These are phyloP conservation scores for Pluvialis apricaria DNA, from an alignment of 2,113 vertebrate genomes.

Conservation along the genomic window DNA sequence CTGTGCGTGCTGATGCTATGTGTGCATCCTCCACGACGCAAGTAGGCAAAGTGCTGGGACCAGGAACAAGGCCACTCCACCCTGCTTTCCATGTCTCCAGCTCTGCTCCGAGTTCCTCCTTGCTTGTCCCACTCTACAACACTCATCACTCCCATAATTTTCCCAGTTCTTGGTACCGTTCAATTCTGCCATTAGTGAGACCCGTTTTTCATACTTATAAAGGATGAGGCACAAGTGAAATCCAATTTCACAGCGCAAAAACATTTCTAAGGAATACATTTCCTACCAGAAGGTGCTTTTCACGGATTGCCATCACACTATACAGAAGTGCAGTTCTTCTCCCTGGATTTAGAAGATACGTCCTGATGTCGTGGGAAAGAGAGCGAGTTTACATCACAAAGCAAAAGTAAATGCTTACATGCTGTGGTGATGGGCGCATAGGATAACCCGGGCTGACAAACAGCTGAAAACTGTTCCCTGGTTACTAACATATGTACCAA, in stretches of 20 bases:
- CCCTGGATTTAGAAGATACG: rapidly evolving
- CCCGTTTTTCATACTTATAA: rapidly evolving
- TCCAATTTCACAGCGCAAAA: neutral
- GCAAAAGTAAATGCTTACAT: neutral
- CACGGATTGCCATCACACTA: neutral
- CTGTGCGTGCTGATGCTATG: neutral
- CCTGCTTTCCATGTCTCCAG: neutral
- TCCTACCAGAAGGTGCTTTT: neutral
- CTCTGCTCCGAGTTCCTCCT: neutral
- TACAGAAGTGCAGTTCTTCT: neutral
- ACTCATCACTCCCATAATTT: rapidly evolving
- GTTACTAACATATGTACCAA: neutral
- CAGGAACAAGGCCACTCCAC: rapidly evolving
- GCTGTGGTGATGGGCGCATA: neutral
- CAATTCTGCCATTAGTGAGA: rapidly evolving
- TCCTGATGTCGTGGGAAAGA: rapidly evolving
- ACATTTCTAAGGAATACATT: neutral
- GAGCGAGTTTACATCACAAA: no score
- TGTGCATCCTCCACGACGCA: neutral
- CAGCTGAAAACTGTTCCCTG: neutral
- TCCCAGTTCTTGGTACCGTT: rapidly evolving
- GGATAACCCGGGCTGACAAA: neutral
- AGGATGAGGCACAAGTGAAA: neutral
- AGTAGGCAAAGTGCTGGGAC: neutral
- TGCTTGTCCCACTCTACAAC: no score